Evolutionary conservation across 2,113 vertebrate genomes (phyloP).

Genomic region (Poeciliopsis turrubarensis): DNA sequence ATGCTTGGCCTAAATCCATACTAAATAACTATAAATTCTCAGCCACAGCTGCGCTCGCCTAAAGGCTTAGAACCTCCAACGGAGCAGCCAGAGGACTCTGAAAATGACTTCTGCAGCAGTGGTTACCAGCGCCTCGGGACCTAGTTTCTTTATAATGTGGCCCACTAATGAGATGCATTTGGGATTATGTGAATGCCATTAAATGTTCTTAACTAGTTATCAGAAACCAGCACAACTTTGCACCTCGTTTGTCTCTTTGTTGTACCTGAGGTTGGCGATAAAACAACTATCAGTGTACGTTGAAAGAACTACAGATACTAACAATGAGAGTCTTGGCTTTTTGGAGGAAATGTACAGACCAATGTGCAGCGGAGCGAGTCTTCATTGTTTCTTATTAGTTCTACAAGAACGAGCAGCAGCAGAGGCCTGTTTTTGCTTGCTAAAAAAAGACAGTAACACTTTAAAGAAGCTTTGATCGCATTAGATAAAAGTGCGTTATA

Average conservation of each 20-base stretch:
- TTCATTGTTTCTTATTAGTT: slow-evolving; percentile 56
- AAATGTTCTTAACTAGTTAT: slow-evolving; percentile 31
- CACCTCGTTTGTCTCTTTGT: background rate
- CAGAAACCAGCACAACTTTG: background rate
- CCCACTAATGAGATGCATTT: slow-evolving; percentile 57
- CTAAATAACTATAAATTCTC: slow-evolving; percentile 11
- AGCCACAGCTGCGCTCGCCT: slow-evolving; percentile 19
- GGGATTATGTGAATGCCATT: slow-evolving; percentile 31
- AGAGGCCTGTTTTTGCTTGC: slow-evolving; percentile 14
- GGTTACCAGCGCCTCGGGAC: slow-evolving; percentile 12
- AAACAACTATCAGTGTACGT: background rate
- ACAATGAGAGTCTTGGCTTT: slow-evolving; percentile 9
- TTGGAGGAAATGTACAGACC: slow-evolving; percentile 33
- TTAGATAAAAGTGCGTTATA: slow-evolving; percentile 22
- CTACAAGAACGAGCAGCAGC: slow-evolving; percentile 37
- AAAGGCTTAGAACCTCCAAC: slow-evolving; percentile 11
- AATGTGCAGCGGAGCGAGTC: slow-evolving; percentile 47
- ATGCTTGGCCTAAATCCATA: slow-evolving; percentile 9
- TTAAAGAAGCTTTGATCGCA: slow-evolving; percentile 18
- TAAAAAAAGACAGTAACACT: slow-evolving; percentile 15
- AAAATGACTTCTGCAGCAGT: slow-evolving; percentile 23
- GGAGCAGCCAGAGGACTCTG: slow-evolving; percentile 17
- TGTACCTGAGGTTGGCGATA: background rate
- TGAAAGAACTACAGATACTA: slow-evolving; percentile 11
- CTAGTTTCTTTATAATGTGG: slow-evolving; percentile 19